Base-by-base conservation (phyloP, 2,113 vertebrate species). In the Oplegnathus fasciatus region DNA sequence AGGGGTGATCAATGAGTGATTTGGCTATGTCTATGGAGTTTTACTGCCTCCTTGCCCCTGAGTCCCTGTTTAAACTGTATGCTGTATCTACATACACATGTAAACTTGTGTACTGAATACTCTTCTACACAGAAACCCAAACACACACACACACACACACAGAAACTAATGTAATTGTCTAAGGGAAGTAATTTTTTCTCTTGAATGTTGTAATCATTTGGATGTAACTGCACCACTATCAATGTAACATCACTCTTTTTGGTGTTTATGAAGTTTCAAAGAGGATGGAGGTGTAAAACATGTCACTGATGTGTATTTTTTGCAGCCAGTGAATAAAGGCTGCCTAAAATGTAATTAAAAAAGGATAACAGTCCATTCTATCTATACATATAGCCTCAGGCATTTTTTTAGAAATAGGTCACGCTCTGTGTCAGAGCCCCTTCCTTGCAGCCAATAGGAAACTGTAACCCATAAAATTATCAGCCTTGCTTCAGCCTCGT, bases 321-420 rank as follows among this genome's bases (percentile, higher is more conserved):
- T 91, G 58, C 72, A 87, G 84, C 82, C 73, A 88, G 88, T 94
- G 93, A 95, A 94, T 94, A 94, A 94, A 93, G 85, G 85, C 92
- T 93, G 86, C 86, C 93, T 92, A 92, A 96, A 95, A 96, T 96
- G 95, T 97, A 97, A 97, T 96, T 97, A 96, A 96, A 96, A 96
- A 86, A 75, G 92, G 94, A 96, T 96, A 95, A 93, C 89, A 93
- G 92, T 95, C 91, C 91, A 93, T 94, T 95, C 94, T 93, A 96
- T 96, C 95, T 96, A 93, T 96, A 95, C 86, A 84, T 94, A 87
- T 86, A 82, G 94, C 96, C 94, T 46, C 8, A 72, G 95, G 96
- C 91, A 70, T 92, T 87, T 87, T 91, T 90, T 89, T 92, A 93
- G 90, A 96, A 96, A 96, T 94, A 94, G 95, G 96, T 97, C 96